A percentile compares a stretch with the other conserved stretches of the same genome.
phyloP scores from a whole-genome alignment of 2,888 invertebrate species.

The Lasioglossum morio region DNA sequence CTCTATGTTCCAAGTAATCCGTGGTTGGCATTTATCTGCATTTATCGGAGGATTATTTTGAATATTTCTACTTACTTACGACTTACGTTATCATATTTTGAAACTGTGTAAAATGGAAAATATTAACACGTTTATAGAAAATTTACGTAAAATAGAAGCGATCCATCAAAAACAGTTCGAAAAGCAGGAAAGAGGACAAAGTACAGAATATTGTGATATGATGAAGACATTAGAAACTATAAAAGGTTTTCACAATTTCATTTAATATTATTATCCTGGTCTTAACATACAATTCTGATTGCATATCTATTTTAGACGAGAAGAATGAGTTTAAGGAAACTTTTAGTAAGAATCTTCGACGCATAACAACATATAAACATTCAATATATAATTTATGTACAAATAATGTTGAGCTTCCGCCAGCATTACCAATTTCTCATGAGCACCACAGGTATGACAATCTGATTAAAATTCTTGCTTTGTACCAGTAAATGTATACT shows the following conservation, averaged over 20 bases:
- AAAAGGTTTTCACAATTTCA: constrained; percentile 35
- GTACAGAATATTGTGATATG: constrained; percentile 30
- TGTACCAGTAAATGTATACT: not conserved
- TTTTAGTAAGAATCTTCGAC: constrained; percentile 70
- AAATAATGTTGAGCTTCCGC: constrained; percentile 62
- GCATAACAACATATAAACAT: constrained; percentile 69
- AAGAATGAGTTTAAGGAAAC: constrained; percentile 47
- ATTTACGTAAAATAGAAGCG: constrained; percentile 25
- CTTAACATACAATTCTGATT: constrained; percentile 8
- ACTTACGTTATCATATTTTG: not conserved
- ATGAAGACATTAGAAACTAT: constrained; percentile 23
- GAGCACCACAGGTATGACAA: constrained; percentile 71
- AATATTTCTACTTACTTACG: not conserved
- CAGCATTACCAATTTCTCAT: constrained; percentile 75
- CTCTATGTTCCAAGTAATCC: too few relatives aligned
- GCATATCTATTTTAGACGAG: constrained; percentile 43
- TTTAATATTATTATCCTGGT: not conserved
- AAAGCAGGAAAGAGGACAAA: constrained; percentile 33
- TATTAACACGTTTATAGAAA: constrained; percentile 19
- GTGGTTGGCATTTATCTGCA: too few relatives aligned
- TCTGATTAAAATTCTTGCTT: constrained; percentile 14
- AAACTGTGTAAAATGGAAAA: constrained; percentile 46
- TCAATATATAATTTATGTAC: constrained; percentile 71
- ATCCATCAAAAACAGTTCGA: constrained; percentile 17
- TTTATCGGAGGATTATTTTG: not conserved